Evolutionary conservation across 2,797 vertebrate species (phyloP).

Genomic region (Aldrovandia affinis): DNA sequence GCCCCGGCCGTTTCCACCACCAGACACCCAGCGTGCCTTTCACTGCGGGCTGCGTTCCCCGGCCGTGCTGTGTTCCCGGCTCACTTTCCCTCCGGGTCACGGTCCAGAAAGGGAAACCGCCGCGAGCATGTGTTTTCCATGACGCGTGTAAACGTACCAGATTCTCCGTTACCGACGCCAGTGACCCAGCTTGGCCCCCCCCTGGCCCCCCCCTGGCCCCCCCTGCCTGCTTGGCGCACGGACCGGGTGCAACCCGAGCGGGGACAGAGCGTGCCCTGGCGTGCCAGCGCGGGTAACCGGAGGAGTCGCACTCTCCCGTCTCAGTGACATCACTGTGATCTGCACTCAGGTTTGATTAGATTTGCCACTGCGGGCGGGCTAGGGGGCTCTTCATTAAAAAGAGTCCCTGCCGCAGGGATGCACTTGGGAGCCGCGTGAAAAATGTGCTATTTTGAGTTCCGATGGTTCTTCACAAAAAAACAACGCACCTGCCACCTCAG

Average conservation of each 20-base stretch:
- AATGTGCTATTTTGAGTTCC: background rate
- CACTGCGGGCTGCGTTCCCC: too few species aligned
- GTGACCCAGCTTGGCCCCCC: background rate
- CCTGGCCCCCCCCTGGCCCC: background rate
- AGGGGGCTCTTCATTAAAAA: background rate
- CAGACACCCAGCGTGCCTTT: too few species aligned
- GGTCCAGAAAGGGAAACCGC: background rate
- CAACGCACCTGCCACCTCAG: background rate
- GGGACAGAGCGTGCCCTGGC: background rate
- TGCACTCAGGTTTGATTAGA: background rate
- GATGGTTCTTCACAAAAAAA: background rate
- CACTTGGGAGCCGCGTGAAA: background rate
- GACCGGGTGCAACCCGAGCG: too few species aligned
- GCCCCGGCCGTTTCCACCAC: too few species aligned
- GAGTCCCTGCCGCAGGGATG: background rate
- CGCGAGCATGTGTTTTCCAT: background rate
- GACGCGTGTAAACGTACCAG: too few species aligned
- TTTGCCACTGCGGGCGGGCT: background rate
- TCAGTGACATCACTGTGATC: background rate
- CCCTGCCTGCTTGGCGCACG: too few species aligned
- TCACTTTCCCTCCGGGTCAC: background rate
- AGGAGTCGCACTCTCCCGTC: background rate
- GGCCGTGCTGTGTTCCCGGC: too few species aligned
- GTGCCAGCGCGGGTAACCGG: background rate
- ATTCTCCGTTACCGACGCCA: background rate